phyloP scores from a whole-genome alignment of 2,113 vertebrate species.

The Sapajus apella region DNA sequence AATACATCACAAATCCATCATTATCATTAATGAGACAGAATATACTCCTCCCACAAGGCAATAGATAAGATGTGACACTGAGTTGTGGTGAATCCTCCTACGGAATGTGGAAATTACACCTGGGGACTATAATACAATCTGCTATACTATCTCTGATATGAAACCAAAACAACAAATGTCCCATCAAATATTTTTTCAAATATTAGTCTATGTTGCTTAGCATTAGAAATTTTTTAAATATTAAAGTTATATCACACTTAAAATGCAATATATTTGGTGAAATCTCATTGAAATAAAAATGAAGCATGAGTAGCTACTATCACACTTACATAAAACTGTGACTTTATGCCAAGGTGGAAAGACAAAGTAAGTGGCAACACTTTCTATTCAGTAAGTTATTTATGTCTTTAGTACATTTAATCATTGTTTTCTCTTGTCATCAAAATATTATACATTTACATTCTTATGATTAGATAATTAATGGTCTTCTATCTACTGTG shows the following conservation, averaged over 20 bases:
- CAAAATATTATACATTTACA: background rate
- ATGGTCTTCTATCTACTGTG: background rate
- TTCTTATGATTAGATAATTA: background rate
- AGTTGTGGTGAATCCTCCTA: background rate
- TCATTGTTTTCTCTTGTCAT: background rate
- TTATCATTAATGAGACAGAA: background rate
- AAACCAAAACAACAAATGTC: background rate
- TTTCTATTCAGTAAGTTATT: background rate
- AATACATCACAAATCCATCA: background rate
- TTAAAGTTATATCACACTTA: background rate
- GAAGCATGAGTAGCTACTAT: rapidly evolving
- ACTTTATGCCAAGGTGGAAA: background rate
- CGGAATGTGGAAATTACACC: background rate
- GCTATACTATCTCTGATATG: background rate
- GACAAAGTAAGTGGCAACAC: background rate
- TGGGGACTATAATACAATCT: background rate
- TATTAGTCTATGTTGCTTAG: background rate
- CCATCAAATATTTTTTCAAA: background rate
- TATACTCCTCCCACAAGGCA: background rate
- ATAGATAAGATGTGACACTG: background rate
- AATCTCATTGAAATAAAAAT: background rate
- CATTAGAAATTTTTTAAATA: background rate
- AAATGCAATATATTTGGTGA: background rate
- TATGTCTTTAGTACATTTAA: background rate
- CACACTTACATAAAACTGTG: background rate